Percentiles rank a stretch among this genome's conserved stretches.
phyloP scores from a whole-genome alignment of 2,888 invertebrate genomes.

The Platycnemis pennipes region DNA sequence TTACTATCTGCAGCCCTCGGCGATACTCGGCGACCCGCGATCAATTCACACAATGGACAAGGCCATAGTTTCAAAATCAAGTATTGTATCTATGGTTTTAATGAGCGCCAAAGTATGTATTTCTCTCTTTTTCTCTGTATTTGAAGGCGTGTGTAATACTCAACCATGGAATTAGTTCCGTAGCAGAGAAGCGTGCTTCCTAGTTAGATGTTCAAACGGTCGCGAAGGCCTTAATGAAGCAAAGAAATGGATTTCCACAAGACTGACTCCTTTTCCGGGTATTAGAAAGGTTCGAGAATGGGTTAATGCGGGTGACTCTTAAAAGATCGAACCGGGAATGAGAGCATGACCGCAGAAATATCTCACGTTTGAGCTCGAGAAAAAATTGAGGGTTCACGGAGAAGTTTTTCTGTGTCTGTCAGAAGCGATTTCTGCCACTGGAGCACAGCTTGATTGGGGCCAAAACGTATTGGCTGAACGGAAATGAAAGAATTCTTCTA shows the following conservation, averaged over 20 bases:
- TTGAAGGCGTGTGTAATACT: neutral
- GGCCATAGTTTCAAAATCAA: too few species aligned
- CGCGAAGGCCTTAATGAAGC: neutral
- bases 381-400: neutral
- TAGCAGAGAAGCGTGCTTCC: neutral
- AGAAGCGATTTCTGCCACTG: neutral
- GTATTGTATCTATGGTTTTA: too few species aligned
- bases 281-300: neutral
- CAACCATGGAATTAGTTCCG: neutral
- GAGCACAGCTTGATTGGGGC: neutral
- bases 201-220: neutral
- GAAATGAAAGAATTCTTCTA: neutral
- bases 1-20: too few species aligned
- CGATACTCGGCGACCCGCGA: too few species aligned
- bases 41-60: too few species aligned
- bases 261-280: neutral
- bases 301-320: neutral
- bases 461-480: neutral
- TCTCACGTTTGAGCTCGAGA: conserved; percentile 18
- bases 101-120: too few species aligned
- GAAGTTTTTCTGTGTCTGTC: neutral
- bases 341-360: neutral
- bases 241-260: neutral
- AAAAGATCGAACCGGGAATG: neutral
- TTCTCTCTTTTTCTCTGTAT: too few species aligned